A percentile compares a stretch with the other conserved stretches of the same genome.
Conservation (phyloP, 2,797 vertebrate species). For the Micromesistius poutassou region DNA sequence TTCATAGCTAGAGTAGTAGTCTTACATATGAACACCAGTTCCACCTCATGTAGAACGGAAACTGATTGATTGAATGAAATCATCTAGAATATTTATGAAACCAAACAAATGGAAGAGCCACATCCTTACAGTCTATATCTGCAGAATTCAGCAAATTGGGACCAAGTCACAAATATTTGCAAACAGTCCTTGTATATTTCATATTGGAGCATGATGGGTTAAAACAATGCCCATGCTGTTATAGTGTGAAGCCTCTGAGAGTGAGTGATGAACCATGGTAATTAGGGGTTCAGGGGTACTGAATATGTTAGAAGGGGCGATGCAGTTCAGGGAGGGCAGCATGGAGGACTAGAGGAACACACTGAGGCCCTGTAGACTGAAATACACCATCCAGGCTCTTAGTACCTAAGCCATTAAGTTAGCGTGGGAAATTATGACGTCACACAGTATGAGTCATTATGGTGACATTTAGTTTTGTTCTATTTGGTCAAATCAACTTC, state of each 20-base stretch:
- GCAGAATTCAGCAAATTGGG: not conserved
- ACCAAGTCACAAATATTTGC: not conserved
- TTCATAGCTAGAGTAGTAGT: not conserved
- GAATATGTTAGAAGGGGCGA: not conserved
- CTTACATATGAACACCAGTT: not conserved
- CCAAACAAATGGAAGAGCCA: not conserved
- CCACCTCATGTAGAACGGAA: not conserved
- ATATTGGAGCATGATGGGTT: not conserved
- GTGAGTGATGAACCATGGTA: not conserved
- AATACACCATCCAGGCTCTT: not conserved
- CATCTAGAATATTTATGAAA: not conserved
- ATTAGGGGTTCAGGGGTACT: not conserved
- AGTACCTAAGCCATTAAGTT: not conserved
- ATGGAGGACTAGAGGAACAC: slow-evolving; percentile 32
- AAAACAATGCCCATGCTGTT: not conserved
- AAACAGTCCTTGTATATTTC: not conserved
- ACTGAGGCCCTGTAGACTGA: slow-evolving; percentile 27
- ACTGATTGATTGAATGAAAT: not conserved
- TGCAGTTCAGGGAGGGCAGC: slow-evolving; percentile 35
- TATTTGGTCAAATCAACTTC: not conserved
- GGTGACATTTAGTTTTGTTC: not conserved
- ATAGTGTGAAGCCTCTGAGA: not conserved
- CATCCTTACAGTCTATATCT: not conserved
- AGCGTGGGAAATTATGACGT: not conserved
- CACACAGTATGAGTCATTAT: not conserved